Evolutionary conservation across 1,140 invertebrate species (phyloP), one percentile per base, ranked within the genome.

Genomic region (Heliconius hermathena): DNA sequence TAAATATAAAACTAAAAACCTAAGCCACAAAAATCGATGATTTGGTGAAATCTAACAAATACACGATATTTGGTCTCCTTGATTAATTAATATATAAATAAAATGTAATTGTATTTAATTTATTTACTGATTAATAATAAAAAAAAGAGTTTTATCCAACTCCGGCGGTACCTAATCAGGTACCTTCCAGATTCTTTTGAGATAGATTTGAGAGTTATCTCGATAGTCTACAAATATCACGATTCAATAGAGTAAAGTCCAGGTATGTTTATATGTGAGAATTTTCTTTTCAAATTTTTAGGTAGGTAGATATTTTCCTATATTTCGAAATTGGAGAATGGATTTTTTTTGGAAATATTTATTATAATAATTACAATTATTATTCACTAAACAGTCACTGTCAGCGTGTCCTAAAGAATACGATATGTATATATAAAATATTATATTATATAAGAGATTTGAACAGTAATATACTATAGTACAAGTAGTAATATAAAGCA

Each of bases 11-110:
- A 70, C 71, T 46, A 11, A 33, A 38, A 36, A 41, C 3, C 20
- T 78, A 73, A 57, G 38, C 74, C 72, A 29, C 57, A 29, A 16
- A 66, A 29, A 66, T 66, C 60, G 60, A 66, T 66, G 60, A 26
- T 66, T 66, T 66, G 60, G 60, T 66, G 60, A 29, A 26, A 66
- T 66, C 9, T 66, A 66, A 66, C 60, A 66, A 66, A 66, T 29
- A 66, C 26, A 66, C 8, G 60, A 66, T 66, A 66, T 66, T 66
- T 66, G 60, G 60, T 66, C 60, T 66, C 60, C 60, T 66, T 66
- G 26, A n/a, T 26, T 66, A 16, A 26, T 26, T 66, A 66, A 66
- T n/a, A 57, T 8, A n/a, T 57, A 57, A 18, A n/a, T 57, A 9
- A 60, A n/a, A 22, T 54, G 20, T 18, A 5, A 54, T 54, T 54